Conservation (phyloP, 1,140 invertebrate genomes). For the Lordiphosa stackelbergi region DNA sequence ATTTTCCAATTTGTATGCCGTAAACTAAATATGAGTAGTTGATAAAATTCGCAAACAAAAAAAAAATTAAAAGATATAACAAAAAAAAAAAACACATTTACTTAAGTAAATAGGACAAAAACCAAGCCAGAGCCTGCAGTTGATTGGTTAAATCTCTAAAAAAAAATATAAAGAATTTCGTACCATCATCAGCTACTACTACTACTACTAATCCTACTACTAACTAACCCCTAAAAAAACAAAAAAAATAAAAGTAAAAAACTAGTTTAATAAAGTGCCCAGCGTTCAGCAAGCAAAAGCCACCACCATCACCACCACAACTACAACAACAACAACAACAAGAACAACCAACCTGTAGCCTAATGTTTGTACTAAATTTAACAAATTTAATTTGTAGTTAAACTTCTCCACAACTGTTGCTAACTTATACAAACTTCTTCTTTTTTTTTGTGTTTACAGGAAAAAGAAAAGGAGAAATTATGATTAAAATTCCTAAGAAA, state of each 20-base stretch:
- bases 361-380: slow-evolving; percentile 27
- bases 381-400: slow-evolving; percentile 14
- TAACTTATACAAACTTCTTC: slow-evolving; percentile 46
- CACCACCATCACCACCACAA: slow-evolving; percentile 34
- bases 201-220: slow-evolving; percentile 18
- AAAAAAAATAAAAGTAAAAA: slow-evolving; percentile 21
- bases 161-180: slow-evolving; percentile 20
- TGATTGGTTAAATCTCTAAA: slow-evolving; percentile 52
- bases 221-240: slow-evolving; percentile 15
- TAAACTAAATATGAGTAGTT: slow-evolving; percentile 50
- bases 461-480: slow-evolving; percentile 77
- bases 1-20: slow-evolving; percentile 29
- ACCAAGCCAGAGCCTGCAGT: slow-evolving; percentile 59
- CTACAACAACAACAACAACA: slow-evolving; percentile 42
- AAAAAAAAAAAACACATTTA: slow-evolving; percentile 37
- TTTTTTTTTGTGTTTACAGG: slow-evolving; percentile 71
- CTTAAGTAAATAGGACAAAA: slow-evolving; percentile 42
- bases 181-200: slow-evolving; percentile 36
- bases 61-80: slow-evolving; percentile 58
- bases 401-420: slow-evolving; percentile 3
- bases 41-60: slow-evolving; percentile 67
- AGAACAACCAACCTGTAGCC: slow-evolving; percentile 34
- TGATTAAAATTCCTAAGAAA: slow-evolving; percentile 76
- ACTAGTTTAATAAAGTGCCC: slow-evolving; percentile 44
- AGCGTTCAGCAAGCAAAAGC: slow-evolving; percentile 42